Conservation (phyloP, 2,113 vertebrate genomes). For the Gymnarchus niloticus region DNA sequence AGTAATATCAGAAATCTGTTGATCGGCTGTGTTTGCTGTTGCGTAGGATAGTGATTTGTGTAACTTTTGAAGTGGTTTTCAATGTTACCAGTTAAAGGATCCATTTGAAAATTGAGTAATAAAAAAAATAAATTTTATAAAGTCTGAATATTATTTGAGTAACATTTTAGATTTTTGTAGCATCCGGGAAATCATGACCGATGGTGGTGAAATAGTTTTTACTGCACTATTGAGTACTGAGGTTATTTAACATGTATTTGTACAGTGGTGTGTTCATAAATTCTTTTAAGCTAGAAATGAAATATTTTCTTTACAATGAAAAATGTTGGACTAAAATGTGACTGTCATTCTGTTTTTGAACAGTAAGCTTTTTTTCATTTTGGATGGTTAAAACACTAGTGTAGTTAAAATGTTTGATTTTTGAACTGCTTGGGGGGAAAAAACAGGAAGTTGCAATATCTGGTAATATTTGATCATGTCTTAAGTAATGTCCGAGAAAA, state of each 20-base stretch:
- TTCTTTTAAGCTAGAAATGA: neutral
- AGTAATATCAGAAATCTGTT: neutral
- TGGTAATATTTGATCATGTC: neutral
- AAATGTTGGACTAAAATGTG: neutral
- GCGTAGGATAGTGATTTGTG: neutral
- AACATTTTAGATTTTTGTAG: neutral
- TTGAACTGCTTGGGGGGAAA: neutral
- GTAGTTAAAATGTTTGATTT: neutral
- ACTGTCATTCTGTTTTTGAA: neutral
- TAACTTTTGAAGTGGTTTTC: neutral
- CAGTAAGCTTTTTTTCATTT: neutral
- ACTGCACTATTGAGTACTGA: neutral
- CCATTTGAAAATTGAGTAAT: neutral
- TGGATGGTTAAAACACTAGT: neutral
- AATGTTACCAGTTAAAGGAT: neutral
- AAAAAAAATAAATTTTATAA: too few relatives aligned
- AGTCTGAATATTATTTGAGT: neutral
- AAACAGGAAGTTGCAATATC: constrained; percentile 24
- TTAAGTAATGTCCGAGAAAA: constrained; percentile 20
- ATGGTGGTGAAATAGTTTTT: neutral
- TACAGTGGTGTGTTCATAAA: neutral
- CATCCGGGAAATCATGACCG: neutral
- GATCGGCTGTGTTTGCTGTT: neutral
- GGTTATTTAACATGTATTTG: neutral
- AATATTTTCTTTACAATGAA: neutral